Conservation (phyloP, 2,113 vertebrate genomes). For the Vulpes lagopus region DNA sequence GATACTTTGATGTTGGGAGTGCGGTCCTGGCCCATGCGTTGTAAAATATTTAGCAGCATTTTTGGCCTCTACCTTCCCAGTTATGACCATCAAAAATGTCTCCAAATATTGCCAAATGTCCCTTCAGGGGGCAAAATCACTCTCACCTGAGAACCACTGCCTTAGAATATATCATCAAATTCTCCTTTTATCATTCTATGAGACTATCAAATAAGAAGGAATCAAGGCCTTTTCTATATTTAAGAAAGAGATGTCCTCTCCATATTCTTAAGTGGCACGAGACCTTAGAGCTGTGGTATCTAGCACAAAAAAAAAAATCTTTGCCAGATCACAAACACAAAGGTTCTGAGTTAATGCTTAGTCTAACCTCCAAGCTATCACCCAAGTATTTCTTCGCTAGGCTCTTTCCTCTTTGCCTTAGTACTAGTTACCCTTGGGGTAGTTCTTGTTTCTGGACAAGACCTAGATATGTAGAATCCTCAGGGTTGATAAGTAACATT, state of each 20-base stretch:
- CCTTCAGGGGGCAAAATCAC: neutral
- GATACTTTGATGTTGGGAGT: neutral
- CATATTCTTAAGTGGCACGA: neutral
- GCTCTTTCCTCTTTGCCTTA: neutral
- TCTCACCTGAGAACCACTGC: neutral
- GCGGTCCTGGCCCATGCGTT: accelerated
- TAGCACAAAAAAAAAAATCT: neutral
- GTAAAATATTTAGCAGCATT: neutral
- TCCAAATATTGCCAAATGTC: neutral
- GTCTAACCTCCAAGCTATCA: neutral
- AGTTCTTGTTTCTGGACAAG: neutral
- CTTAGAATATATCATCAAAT: neutral
- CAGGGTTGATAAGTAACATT: neutral
- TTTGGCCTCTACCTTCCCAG: neutral
- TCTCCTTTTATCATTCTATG: neutral
- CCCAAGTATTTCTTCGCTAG: neutral
- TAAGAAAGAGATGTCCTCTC: neutral
- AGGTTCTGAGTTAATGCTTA: neutral
- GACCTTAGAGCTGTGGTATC: neutral
- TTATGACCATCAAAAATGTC: neutral
- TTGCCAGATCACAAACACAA: neutral
- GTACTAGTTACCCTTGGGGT: neutral
- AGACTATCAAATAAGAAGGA: neutral
- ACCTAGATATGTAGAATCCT: neutral
- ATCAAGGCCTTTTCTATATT: neutral